These are phyloP conservation scores for Macrobrachium rosenbergii DNA, from an alignment of 1,140 invertebrate genomes.

Conservation along the genomic window DNA sequence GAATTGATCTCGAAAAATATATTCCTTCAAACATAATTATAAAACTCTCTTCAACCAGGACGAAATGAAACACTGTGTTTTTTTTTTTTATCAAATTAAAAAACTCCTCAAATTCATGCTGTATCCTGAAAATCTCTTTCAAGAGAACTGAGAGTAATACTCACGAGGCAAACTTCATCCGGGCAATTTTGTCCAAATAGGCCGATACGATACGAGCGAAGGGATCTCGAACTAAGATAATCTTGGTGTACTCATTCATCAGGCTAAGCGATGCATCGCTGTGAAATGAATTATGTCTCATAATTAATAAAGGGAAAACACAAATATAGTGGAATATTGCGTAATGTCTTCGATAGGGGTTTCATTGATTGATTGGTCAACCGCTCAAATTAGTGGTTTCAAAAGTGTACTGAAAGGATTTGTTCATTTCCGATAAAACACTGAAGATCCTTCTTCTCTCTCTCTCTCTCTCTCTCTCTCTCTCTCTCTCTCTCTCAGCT, in stretches of 20 bases:
- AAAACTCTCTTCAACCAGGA: too few relatives aligned
- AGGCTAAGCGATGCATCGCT: neutral
- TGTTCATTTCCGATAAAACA: too few relatives aligned
- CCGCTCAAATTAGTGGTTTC: too few relatives aligned
- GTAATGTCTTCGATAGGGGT: neutral
- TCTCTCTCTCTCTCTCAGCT: too few relatives aligned
- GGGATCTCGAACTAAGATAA: conserved; percentile 40
- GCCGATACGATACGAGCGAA: conserved; percentile 45
- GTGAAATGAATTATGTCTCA: neutral
- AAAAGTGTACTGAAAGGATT: too few relatives aligned
- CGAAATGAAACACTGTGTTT: too few relatives aligned
- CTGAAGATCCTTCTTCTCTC: too few relatives aligned
- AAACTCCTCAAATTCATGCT: neutral
- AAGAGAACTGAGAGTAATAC: neutral
- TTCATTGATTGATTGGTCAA: too few relatives aligned
- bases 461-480: too few relatives aligned
- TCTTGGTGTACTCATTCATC: neutral
- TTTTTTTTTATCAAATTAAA: too few relatives aligned
- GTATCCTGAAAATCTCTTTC: neutral
- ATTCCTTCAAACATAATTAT: too few relatives aligned
- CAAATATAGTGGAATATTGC: neutral
- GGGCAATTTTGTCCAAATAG: conserved; percentile 35
- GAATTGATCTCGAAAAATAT: too few relatives aligned
- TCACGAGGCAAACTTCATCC: neutral
- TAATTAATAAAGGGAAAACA: neutral